Evolutionary conservation across 2,113 vertebrate species (phyloP).

Genomic region (Tautogolabrus adspersus): DNA sequence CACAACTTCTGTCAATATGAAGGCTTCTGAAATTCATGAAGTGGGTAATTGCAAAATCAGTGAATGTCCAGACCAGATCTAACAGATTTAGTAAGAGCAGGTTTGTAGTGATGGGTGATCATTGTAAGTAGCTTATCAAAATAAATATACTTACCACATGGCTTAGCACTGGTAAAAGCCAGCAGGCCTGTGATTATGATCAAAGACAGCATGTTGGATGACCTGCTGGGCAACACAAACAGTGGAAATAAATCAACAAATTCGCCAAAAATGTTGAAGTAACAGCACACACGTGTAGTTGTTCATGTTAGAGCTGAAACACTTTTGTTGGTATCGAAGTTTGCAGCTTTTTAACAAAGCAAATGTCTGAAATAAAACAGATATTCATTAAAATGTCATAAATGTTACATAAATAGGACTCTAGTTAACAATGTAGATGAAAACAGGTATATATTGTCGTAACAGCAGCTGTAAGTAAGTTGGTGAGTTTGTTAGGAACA

Average conservation of each 20-base stretch:
- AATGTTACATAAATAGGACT: not conserved
- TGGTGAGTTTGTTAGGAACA: too few species aligned
- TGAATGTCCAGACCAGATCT: conserved; percentile 16
- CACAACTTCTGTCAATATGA: not conserved
- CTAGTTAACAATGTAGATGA: not conserved
- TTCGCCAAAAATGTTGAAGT: not conserved
- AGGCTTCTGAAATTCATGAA: not conserved
- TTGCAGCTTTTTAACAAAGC: not conserved
- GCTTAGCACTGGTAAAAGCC: conserved; percentile 60
- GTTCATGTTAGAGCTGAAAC: not conserved
- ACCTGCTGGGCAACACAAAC: conserved; percentile 41
- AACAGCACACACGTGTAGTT: not conserved
- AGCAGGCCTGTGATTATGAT: conserved; percentile 64
- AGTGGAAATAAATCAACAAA: conserved; percentile 2
- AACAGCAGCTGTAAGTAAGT: not conserved
- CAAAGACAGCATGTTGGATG: conserved; percentile 63
- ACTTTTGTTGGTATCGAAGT: not conserved
- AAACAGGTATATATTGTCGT: too few species aligned
- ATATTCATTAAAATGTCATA: not conserved
- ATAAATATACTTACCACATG: conserved; percentile 70
- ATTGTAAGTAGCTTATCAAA: not conserved
- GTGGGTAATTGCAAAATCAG: conserved; percentile 63
- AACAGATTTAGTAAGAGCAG: not conserved
- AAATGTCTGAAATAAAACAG: not conserved
- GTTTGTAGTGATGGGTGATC: not conserved